These are phyloP conservation scores for Sipunculus nudus DNA, from an alignment of 2,888 invertebrate species.

Conservation along the genomic window DNA sequence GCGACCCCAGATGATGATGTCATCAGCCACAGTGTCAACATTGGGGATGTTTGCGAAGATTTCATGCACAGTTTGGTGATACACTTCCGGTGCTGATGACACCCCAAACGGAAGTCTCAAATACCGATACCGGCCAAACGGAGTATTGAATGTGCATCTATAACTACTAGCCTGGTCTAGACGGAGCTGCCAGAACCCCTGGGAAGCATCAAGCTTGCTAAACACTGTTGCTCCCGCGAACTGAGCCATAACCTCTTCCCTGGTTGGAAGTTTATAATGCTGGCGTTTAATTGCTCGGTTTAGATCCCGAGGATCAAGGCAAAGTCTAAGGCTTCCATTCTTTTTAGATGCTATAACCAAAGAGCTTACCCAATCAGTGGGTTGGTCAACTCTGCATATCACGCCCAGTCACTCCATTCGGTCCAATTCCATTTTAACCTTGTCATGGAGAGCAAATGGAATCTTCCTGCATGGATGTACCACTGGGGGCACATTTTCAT, in stretches of 20 bases:
- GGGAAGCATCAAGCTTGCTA: conserved; percentile 34
- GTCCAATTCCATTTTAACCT: conserved; percentile 33
- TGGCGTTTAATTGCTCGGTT: conserved; percentile 36
- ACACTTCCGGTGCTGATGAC: conserved; percentile 7
- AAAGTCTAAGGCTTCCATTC: conserved; percentile 39
- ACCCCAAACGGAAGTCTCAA: conserved; percentile 11
- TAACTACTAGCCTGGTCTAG: conserved; percentile 19
- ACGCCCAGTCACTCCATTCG: conserved; percentile 27
- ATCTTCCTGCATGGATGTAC: conserved; percentile 35
- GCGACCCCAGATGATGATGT: neutral
- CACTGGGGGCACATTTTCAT: conserved; percentile 29
- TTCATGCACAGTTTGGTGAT: neutral
- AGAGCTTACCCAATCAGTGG: conserved; percentile 43
- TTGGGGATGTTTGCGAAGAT: neutral
- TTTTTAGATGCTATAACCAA: conserved; percentile 33
- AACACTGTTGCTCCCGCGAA: conserved; percentile 30
- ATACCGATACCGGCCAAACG: conserved; percentile 28
- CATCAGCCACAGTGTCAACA: conserved; percentile 1
- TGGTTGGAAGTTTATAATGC: conserved; percentile 37
- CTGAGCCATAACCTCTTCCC: conserved; percentile 36
- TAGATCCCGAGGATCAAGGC: conserved; percentile 40
- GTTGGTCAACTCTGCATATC: conserved; percentile 37
- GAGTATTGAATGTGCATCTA: conserved; percentile 33
- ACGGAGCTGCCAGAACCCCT: conserved; percentile 37
- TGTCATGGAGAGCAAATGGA: conserved; percentile 29